phyloP scores from a whole-genome alignment of 1,140 invertebrate genomes.

The Tenebrio molitor region DNA sequence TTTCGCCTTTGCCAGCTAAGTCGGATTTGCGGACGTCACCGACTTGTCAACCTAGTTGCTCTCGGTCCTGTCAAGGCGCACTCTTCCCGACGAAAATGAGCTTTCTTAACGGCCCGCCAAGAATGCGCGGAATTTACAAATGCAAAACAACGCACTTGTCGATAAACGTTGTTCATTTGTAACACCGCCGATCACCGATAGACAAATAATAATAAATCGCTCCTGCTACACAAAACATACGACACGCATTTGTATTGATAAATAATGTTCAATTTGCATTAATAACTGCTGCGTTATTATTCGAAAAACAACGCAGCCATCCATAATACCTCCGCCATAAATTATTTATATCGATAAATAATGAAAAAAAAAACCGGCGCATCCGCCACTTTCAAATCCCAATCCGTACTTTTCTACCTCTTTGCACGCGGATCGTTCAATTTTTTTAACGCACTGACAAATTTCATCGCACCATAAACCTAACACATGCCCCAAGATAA shows the following conservation, averaged over 20 bases:
- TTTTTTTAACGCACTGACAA: neutral
- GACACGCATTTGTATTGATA: slow-evolving; percentile 33
- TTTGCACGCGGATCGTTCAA: neutral
- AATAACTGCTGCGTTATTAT: slow-evolving; percentile 37
- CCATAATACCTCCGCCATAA: slow-evolving; percentile 21
- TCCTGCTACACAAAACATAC: slow-evolving; percentile 29
- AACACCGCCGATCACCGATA: slow-evolving; percentile 15
- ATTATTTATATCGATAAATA: slow-evolving; percentile 41
- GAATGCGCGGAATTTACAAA: slow-evolving; percentile 19
- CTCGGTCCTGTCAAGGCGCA: slow-evolving; percentile 46
- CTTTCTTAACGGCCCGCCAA: slow-evolving; percentile 25
- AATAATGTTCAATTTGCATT: slow-evolving; percentile 41
- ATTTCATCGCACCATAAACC: slow-evolving; percentile 5
- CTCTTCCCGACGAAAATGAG: slow-evolving; percentile 47
- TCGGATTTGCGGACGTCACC: slow-evolving; percentile 53
- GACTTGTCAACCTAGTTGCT: slow-evolving; percentile 50
- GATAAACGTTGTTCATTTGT: slow-evolving; percentile 24
- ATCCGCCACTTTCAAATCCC: slow-evolving; percentile 10
- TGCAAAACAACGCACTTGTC: slow-evolving; percentile 28
- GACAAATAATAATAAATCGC: slow-evolving; percentile 40
- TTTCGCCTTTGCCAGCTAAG: slow-evolving; percentile 46
- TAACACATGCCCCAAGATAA: too few relatives aligned
- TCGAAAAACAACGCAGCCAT: slow-evolving; percentile 34
- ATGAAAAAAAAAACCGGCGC: slow-evolving; percentile 13
- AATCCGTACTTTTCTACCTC: slow-evolving; percentile 9